Conservation (phyloP, 2,113 vertebrate genomes). For the Hiodon alosoides region DNA sequence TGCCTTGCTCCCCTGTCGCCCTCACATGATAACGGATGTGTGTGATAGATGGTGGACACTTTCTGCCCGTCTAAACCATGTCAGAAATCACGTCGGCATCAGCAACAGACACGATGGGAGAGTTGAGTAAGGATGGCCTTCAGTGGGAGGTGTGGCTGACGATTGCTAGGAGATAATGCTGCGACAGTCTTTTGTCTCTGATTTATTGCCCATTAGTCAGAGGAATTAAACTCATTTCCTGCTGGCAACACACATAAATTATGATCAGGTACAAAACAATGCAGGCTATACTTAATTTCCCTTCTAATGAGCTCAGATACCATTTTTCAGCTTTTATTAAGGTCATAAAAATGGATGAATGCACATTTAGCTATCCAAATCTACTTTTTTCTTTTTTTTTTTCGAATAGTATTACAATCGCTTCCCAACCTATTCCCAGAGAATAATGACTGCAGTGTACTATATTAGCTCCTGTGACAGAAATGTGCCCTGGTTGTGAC, state of each 20-base stretch:
- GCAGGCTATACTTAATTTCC: constrained; percentile 34
- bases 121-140: constrained; percentile 21
- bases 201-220: constrained; percentile 43
- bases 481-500: too few relatives aligned
- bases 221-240: constrained; percentile 42
- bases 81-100: constrained; percentile 6
- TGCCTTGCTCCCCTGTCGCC: too few relatives aligned
- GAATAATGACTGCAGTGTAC: neutral
- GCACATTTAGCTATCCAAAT: neutral
- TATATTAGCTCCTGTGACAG: neutral
- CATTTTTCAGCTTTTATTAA: constrained; percentile 30
- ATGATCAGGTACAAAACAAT: constrained; percentile 35
- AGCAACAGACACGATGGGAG: constrained; percentile 8
- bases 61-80: neutral
- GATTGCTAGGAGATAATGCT: constrained; percentile 28
- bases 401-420: too few relatives aligned
- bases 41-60: neutral
- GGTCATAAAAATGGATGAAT: constrained; percentile 29
- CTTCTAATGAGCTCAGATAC: constrained; percentile 29
- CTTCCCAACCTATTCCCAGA: neutral
- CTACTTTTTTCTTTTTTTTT: neutral
- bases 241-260: constrained; percentile 42
- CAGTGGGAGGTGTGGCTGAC: constrained; percentile 27
- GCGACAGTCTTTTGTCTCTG: constrained; percentile 35
- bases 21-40: too few relatives aligned